phyloP scores from a whole-genome alignment of 2,113 vertebrate genomes.

The Halcyon malimbica region DNA sequence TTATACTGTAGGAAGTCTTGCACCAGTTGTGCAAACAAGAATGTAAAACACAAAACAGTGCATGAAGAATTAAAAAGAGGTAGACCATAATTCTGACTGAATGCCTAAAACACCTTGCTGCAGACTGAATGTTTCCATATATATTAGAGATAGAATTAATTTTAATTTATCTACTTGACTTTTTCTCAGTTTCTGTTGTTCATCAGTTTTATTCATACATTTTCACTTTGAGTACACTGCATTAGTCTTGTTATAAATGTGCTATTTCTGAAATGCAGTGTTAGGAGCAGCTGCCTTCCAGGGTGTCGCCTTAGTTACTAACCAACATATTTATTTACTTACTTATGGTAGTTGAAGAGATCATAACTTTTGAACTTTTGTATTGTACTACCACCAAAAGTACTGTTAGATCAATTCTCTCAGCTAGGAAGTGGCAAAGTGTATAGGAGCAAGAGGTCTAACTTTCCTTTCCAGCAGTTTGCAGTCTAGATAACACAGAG shows the following conservation, averaged over 20 bases:
- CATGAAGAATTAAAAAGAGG: neutral
- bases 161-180: neutral
- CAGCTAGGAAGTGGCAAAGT: neutral
- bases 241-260: neutral
- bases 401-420: neutral
- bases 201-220: neutral
- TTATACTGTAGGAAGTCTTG: neutral
- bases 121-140: neutral
- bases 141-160: neutral
- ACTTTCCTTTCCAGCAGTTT: neutral
- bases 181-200: neutral
- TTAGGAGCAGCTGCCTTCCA: neutral
- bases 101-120: neutral
- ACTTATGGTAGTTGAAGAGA: neutral
- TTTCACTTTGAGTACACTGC: neutral
- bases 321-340: neutral
- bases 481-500: neutral
- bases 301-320: neutral
- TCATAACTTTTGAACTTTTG: neutral
- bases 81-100: neutral
- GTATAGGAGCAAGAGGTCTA: neutral
- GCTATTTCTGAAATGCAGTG: neutral
- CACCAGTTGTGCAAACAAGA: neutral
- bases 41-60: neutral
- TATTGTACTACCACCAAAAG: neutral